Evolutionary conservation across 2,888 invertebrate genomes (phyloP).

Genomic region (Rhingia rostrata): DNA sequence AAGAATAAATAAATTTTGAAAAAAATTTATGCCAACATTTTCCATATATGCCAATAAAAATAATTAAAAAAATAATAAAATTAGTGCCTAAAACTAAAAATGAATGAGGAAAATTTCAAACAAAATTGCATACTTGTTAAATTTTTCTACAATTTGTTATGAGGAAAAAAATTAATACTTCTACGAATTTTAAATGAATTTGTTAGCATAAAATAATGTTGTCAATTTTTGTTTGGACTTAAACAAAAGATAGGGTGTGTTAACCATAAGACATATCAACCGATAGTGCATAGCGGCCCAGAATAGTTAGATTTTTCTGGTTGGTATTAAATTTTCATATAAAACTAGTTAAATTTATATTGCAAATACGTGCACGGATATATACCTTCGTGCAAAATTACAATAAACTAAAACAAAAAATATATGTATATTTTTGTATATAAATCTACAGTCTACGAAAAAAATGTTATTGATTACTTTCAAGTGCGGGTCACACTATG

Average conservation of each 20-base stretch:
- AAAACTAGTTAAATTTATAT: conserved; percentile 53
- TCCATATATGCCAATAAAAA: conserved; percentile 75
- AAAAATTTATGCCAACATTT: conserved; percentile 82
- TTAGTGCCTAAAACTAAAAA: conserved; percentile 71
- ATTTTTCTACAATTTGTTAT: conserved; percentile 25
- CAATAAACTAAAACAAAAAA: conserved; percentile 58
- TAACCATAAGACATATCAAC: conserved; percentile 82
- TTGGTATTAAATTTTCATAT: not conserved
- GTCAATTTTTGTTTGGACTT: conserved; percentile 41
- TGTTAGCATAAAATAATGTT: conserved; percentile 70
- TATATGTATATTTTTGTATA: conserved; percentile 32
- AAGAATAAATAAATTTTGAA: conserved; percentile 74
- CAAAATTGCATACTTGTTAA: conserved; percentile 41
- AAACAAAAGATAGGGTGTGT: conserved; percentile 79
- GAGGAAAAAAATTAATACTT: conserved; percentile 14
- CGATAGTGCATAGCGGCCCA: conserved; percentile 74
- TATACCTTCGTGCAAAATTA: conserved; percentile 68
- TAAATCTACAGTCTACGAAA: conserved; percentile 66
- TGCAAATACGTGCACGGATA: conserved; percentile 61
- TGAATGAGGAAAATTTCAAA: conserved; percentile 40
- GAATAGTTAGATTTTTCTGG: conserved; percentile 34
- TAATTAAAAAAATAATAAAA: conserved; percentile 41
- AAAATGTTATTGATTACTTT: conserved; percentile 10
- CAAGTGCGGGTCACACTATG: conserved; percentile 75
- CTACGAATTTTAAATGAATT: conserved; percentile 60